These are phyloP conservation scores for Artemisiospiza belli DNA, from an alignment of 2,113 vertebrate species.

Conservation along the genomic window DNA sequence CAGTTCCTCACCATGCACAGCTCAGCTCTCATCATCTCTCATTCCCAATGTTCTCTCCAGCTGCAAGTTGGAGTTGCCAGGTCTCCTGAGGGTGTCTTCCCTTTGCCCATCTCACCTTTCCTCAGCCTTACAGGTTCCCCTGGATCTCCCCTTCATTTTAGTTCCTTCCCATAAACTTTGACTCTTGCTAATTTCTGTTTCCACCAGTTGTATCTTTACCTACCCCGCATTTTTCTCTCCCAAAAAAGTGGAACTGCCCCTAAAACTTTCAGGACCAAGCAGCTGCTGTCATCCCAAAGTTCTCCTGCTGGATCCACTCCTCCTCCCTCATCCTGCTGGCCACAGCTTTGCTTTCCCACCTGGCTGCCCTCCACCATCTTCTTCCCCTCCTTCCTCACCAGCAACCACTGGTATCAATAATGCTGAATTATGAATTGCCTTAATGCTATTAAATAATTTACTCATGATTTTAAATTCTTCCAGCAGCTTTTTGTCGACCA, in stretches of 20 bases:
- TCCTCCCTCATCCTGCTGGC: neutral
- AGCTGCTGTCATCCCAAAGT: neutral
- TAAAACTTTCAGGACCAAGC: neutral
- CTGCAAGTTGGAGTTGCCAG: neutral
- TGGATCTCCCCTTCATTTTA: neutral
- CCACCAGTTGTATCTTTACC: neutral
- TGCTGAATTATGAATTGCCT: conserved; percentile 20
- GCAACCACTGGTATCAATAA: neutral
- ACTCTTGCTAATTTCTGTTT: neutral
- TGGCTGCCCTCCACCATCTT: neutral
- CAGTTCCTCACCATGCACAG: neutral
- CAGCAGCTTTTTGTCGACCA: neutral
- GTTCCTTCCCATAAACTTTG: neutral
- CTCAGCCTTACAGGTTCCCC: neutral
- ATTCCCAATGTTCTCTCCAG: neutral
- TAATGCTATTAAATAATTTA: conserved; percentile 32
- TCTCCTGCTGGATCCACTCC: neutral
- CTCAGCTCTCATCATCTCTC: neutral
- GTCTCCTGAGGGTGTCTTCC: neutral
- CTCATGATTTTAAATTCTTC: neutral
- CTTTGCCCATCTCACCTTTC: neutral
- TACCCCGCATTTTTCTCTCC: neutral
- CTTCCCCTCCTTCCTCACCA: neutral
- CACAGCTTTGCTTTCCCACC: neutral
- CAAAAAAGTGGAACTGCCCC: neutral